phyloP scores from a whole-genome alignment of 2,888 invertebrate species.

The Dioctria rufipes region DNA sequence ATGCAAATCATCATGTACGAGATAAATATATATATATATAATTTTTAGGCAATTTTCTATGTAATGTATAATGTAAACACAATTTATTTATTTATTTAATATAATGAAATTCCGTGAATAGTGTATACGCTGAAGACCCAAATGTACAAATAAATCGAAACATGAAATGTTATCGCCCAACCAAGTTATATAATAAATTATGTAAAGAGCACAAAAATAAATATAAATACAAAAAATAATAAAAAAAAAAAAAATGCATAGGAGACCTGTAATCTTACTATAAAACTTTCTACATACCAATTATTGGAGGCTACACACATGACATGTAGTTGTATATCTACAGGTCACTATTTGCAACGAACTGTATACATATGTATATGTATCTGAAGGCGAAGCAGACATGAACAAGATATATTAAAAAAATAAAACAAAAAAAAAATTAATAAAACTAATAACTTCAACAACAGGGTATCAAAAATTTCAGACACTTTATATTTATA shows the following conservation, averaged over 20 bases:
- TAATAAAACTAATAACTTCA: constrained; percentile 39
- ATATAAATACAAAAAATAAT: neutral
- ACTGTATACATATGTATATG: constrained; percentile 7
- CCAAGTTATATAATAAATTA: neutral
- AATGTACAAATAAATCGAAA: constrained; percentile 57
- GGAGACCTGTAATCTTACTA: neutral
- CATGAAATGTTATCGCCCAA: constrained; percentile 42
- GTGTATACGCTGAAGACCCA: constrained; percentile 58
- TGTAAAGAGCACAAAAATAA: neutral
- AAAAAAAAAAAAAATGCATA: neutral
- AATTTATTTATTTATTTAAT: neutral
- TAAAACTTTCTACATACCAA: too few relatives aligned
- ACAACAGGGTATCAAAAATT: constrained; percentile 50
- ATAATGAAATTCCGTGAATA: constrained; percentile 36
- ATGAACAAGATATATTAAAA: constrained; percentile 17
- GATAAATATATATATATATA: too few relatives aligned
- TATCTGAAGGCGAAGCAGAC: constrained; percentile 25
- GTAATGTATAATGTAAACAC: constrained; percentile 10
- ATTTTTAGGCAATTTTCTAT: constrained; percentile 38
- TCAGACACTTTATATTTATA: constrained; percentile 52
- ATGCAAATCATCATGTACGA: neutral
- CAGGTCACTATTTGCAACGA: neutral
- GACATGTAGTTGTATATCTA: too few relatives aligned
- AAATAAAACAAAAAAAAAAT: neutral
- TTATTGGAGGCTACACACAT: too few relatives aligned